A percentile compares a stretch with the other conserved stretches of the same genome.
Evolutionary conservation across 2,888 invertebrate genomes (phyloP).

Genomic region (Mythimna impura): DNA sequence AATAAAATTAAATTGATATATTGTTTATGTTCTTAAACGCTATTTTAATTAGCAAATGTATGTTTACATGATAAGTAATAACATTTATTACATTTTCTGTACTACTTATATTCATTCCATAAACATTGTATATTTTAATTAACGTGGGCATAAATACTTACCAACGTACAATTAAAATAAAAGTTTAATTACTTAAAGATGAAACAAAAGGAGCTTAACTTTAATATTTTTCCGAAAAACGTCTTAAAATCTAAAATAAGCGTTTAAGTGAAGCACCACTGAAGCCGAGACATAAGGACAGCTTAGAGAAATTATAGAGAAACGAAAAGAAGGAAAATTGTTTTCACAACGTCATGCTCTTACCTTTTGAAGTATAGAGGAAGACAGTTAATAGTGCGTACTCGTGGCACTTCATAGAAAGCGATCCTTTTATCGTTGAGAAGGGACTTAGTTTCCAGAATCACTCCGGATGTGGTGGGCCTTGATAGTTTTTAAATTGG

Average conservation of each 20-base stretch:
- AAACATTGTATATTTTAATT: background rate
- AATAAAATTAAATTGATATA: conserved; percentile 48
- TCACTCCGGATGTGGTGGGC: conserved; percentile 14
- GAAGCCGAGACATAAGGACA: conserved; percentile 31
- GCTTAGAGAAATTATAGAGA: conserved; percentile 45
- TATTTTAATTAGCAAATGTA: conserved; percentile 21
- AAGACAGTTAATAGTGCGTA: conserved; percentile 53
- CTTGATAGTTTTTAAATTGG: conserved; percentile 31
- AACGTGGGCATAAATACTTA: background rate
- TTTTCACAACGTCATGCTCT: conserved; percentile 50
- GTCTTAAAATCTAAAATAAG: conserved; percentile 36
- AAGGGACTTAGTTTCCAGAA: conserved; percentile 51
- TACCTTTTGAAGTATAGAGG: conserved; percentile 55
- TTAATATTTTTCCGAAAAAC: conserved; percentile 33
- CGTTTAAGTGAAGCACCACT: conserved; percentile 32
- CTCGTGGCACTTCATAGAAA: conserved; percentile 54
- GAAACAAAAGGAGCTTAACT: conserved; percentile 16
- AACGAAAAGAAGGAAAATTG: conserved; percentile 45
- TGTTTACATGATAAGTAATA: conserved; percentile 12
- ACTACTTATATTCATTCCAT: background rate
- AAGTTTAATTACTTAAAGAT: background rate
- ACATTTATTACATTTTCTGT: conserved; percentile 10
- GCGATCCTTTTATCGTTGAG: conserved; percentile 49
- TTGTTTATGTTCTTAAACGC: conserved; percentile 35
- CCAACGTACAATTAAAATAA: background rate